Evolutionary conservation across 2,113 vertebrate species (phyloP).

Genomic region (Parus major): DNA sequence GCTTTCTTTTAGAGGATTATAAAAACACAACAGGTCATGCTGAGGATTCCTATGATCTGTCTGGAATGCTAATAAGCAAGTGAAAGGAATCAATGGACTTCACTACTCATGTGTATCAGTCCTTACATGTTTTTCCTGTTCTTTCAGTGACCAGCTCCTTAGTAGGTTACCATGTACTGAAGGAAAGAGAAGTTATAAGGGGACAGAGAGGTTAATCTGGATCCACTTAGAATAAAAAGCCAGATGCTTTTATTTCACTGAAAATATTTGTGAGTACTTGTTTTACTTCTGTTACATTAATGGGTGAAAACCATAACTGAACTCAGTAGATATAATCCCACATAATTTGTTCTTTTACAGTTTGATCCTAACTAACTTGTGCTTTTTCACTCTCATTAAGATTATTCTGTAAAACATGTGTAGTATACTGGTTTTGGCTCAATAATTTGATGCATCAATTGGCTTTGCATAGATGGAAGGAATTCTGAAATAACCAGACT

Average conservation of each 20-base stretch:
- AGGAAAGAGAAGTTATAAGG: neutral
- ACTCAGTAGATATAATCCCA: neutral
- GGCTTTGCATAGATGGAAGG: neutral
- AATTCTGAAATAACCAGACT: neutral
- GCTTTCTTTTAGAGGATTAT: neutral
- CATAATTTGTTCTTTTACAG: neutral
- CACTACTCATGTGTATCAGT: neutral
- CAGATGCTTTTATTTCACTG: neutral
- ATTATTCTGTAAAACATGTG: neutral
- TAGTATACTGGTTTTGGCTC: neutral
- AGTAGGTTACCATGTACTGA: neutral
- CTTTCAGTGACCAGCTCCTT: neutral
- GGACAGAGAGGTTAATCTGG: neutral
- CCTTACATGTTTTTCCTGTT: neutral
- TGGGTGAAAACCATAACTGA: neutral
- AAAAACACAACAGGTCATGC: neutral
- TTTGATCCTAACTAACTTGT: neutral
- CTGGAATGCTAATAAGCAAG: neutral
- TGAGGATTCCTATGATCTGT: neutral
- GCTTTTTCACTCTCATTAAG: neutral
- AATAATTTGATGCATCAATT: neutral
- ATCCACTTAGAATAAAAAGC: neutral
- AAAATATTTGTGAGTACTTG: neutral
- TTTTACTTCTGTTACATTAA: neutral
- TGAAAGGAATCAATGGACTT: neutral